Percentiles rank a stretch among this genome's conserved stretches.
Conservation (phyloP, 2,797 vertebrate species). For the Acanthurus tractus region DNA sequence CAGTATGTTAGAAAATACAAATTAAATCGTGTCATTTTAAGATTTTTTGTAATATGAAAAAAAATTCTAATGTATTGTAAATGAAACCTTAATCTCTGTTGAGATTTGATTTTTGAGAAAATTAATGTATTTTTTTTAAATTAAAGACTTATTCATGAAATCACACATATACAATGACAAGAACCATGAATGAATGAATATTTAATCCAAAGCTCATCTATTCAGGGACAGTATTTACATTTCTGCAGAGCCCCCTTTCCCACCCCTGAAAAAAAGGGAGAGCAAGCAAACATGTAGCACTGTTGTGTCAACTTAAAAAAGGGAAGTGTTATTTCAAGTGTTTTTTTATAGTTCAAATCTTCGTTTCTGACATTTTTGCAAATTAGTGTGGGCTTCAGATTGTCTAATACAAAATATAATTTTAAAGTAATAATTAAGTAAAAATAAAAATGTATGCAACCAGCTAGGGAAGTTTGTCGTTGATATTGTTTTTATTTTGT, state of each 20-base stretch:
- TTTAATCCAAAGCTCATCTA: background rate
- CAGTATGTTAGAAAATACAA: too few relatives aligned
- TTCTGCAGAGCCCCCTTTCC: background rate
- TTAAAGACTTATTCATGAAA: background rate
- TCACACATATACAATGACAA: background rate
- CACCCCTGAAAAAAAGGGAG: background rate
- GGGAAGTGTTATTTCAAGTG: background rate
- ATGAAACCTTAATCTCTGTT: background rate
- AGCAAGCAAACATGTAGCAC: too few relatives aligned
- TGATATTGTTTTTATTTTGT: too few relatives aligned
- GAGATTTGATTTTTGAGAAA: background rate
- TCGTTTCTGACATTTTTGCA: too few relatives aligned
- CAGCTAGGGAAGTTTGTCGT: too few relatives aligned
- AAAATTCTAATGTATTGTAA: background rate
- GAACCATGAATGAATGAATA: background rate
- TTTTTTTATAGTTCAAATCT: too few relatives aligned
- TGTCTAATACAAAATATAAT: too few relatives aligned
- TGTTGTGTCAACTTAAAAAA: background rate
- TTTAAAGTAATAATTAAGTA: too few relatives aligned
- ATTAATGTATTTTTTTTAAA: background rate
- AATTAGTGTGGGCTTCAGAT: too few relatives aligned
- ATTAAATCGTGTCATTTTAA: too few relatives aligned
- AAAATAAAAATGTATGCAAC: too few relatives aligned
- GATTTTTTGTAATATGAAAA: too few relatives aligned
- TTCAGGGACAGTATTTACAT: background rate